Evolutionary conservation across 2,888 invertebrate species (phyloP), one percentile per base, ranked within the genome.

Genomic region (Trichogramma dendrolimi): DNA sequence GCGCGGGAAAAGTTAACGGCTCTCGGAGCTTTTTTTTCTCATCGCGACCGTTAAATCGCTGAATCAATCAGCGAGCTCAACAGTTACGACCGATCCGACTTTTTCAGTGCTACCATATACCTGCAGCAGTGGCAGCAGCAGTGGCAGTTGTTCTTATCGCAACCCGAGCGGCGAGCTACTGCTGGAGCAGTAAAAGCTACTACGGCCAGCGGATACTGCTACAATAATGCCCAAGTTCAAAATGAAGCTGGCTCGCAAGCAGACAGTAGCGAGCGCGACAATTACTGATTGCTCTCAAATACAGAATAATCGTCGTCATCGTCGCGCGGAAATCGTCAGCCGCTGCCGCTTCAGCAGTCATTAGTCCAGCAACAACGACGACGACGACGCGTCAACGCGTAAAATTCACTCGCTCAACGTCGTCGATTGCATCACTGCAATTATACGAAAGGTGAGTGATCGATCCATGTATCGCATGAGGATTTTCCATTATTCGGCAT

Each of bases 151-250:
- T 61, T 8, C 49, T n/a, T 43, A n/a, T 43, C 14, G 8, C 47
- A 48, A 44, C 55, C 6, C 40, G 41, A 49, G 43, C 49, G 49
- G 14, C 55, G 56, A 49, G 43, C 10, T 48, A 40, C 69, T 70
- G 70, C 72, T 72, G 14, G 27, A 52, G 38, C n/a, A 10, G 40
- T 69, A 70, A 71, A 72, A 72, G 68, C 70, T 62, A 62, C 68
- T 68, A 67, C 64, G 71, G 71, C 41, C 46, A 43, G 38, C 11
- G 54, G 60, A 60, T 49, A 40, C 52, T 7, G 42, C 41, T 57
- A 54, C 55, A 67, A 69, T 69, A 70, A 72, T 73, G 73, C 69
- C 71, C 66, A 73, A 72, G 67, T 72, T 72, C 68, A 73, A 73
- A 67, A 73, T 73, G 73, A 73, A 73, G 65, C 54, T n/a, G n/a